Evolutionary conservation across 2,797 vertebrate genomes (phyloP), one percentile per base, ranked within the genome.

Genomic region (Pantherophis vulpinus): DNA sequence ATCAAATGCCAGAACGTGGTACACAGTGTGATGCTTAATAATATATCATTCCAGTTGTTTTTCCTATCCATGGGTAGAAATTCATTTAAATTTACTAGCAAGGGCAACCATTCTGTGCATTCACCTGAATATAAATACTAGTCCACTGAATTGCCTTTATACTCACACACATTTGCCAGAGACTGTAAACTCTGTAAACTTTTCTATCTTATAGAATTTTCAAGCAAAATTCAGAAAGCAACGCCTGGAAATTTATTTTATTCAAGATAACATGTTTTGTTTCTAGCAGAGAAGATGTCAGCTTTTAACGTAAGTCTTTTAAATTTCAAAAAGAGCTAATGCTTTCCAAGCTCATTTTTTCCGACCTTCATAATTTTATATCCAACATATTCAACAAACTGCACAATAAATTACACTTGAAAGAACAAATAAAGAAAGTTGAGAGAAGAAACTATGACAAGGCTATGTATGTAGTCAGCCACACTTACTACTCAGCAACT

Each of bases 21-120:
- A 95, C 23, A n/a, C 74, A 23, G 93, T 47, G 89, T 29, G 91
- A 83, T 18, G 58, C 12, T 91, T 86, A 66, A 42, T 25, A 79
- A 74, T 29, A 56, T 59, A 88, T 58, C 55, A 60, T 60, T 42
- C 8, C 37, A 87, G 86, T 14, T 74, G 4, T n/a, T 96, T 54
- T 55, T 74, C 89, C 0, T 54, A 12, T 20, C 10, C 88, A 32
- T 20, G 14, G 59, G 32, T 32, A 86, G 8, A 89, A 58, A 66
- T 2, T 1, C 92, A 6, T 0, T 89, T 94, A 58, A 55, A 90
- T 92, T 92, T 54, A 9, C 0, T 0, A 0, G 79, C n/a, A 94
- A 51, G n/a, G 0, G 4, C 25, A 93, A 23, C 11, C n/a, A 74
- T 16, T 61, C 6, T 59, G 12, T 47, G 12, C 29, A 63, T 23